Percentiles rank a stretch among this genome's conserved stretches.
These are phyloP conservation scores for Periophthalmus magnuspinnatus DNA, from an alignment of 2,797 vertebrate genomes.

Conservation along the genomic window DNA sequence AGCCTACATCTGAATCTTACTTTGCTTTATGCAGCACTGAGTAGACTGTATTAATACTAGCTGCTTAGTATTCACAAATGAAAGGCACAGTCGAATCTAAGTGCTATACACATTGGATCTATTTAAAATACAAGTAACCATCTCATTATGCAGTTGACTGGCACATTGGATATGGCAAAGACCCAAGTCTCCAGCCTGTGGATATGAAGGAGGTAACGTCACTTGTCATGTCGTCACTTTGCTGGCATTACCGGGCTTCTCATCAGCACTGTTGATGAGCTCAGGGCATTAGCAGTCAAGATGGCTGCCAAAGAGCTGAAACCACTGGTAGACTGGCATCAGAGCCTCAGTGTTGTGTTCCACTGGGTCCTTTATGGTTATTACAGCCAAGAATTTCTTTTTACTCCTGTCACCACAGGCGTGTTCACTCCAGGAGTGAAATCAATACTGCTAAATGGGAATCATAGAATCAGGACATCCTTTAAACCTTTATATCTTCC, in stretches of 20 bases:
- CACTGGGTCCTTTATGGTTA: conserved; percentile 54
- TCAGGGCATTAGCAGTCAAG: conserved; percentile 47
- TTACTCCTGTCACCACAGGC: conserved; percentile 61
- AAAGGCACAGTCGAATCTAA: not conserved
- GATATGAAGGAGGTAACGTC: conserved; percentile 24
- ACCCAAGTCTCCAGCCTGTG: conserved; percentile 22
- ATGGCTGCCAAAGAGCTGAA: conserved; percentile 45
- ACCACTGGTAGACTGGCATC: conserved; percentile 45
- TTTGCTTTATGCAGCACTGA: not conserved
- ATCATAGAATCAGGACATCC: conserved; percentile 60
- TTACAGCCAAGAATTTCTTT: conserved; percentile 60
- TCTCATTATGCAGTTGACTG: conserved; percentile 24
- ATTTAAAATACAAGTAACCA: not conserved
- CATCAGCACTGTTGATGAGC: conserved; percentile 44
- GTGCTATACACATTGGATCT: not conserved
- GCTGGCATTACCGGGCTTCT: conserved; percentile 43
- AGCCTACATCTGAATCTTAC: not conserved
- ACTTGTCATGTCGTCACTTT: conserved; percentile 45
- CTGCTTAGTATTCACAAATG: not conserved
- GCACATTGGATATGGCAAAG: conserved; percentile 21
- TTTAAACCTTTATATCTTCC: conserved; percentile 41
- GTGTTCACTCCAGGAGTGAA: conserved; percentile 55
- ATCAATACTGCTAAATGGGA: conserved; percentile 75
- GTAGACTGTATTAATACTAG: not conserved
- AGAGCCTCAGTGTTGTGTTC: conserved; percentile 46